Conservation (phyloP, 2,113 vertebrate genomes). For the Zosterops borbonicus region DNA sequence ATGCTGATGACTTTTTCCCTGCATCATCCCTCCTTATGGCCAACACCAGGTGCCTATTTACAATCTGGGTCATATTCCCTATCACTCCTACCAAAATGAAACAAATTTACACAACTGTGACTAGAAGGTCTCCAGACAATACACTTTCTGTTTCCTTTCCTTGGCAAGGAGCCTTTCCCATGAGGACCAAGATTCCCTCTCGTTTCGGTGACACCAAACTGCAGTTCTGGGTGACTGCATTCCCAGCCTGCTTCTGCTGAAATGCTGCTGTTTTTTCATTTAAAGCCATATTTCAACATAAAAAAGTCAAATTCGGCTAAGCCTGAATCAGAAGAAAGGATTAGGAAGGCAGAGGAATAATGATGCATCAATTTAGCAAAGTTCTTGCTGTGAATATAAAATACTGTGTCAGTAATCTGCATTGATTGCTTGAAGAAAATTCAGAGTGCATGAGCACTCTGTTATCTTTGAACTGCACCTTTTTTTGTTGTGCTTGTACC, state of each 20-base stretch:
- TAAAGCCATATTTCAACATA: neutral
- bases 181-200: neutral
- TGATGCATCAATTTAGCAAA: conserved; percentile 7
- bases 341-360: conserved; percentile 42
- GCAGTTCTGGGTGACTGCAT: neutral
- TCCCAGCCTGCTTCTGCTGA: neutral
- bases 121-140: neutral
- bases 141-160: neutral
- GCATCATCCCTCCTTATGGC: fast-evolving
- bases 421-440: conserved; percentile 38
- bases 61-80: neutral
- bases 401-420: neutral
- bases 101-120: neutral
- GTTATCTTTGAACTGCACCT: conserved; percentile 37
- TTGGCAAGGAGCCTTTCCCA: neutral
- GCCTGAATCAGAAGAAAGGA: conserved; percentile 10
- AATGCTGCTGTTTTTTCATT: neutral
- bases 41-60: neutral
- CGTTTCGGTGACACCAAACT: neutral
- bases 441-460: neutral
- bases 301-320: conserved; percentile 8
- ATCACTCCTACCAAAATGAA: neutral
- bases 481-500: conserved; percentile 27
- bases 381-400: conserved; percentile 20
- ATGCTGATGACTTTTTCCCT: neutral